phyloP scores from a whole-genome alignment of 2,888 invertebrate species.

The Nemotelus nigrinus region DNA sequence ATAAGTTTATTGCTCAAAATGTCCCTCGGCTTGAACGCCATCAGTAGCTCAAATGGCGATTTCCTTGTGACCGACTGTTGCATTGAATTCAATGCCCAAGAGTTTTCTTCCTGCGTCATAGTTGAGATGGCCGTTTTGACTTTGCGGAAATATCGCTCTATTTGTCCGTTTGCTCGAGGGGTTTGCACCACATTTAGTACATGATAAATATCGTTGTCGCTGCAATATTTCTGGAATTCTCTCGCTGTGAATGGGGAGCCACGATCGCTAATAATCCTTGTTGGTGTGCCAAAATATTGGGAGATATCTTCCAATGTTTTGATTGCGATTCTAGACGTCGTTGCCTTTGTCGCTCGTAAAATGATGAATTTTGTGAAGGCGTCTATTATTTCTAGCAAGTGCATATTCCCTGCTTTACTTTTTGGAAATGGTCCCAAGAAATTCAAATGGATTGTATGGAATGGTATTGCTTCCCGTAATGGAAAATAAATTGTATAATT shows the following conservation, averaged over 20 bases:
- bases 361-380: too few species aligned
- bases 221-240: background rate
- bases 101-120: constrained; percentile 30
- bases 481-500: too few species aligned
- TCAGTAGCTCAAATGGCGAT: background rate
- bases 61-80: background rate
- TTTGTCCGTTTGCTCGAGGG: constrained; percentile 50
- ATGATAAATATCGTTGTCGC: background rate
- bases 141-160: constrained; percentile 50
- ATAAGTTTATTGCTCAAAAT: too few species aligned
- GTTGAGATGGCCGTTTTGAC: constrained; percentile 42
- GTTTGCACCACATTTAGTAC: background rate
- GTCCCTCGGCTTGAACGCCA: too few species aligned
- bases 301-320: too few species aligned
- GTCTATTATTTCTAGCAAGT: too few species aligned
- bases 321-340: too few species aligned
- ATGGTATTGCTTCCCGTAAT: too few species aligned
- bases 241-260: background rate
- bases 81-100: constrained; percentile 8
- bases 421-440: too few species aligned
- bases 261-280: background rate
- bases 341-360: too few species aligned
- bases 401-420: too few species aligned
- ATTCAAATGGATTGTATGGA: too few species aligned
- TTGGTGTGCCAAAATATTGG: background rate